Conservation (phyloP, 1,140 invertebrate genomes). For the Apis florea region DNA sequence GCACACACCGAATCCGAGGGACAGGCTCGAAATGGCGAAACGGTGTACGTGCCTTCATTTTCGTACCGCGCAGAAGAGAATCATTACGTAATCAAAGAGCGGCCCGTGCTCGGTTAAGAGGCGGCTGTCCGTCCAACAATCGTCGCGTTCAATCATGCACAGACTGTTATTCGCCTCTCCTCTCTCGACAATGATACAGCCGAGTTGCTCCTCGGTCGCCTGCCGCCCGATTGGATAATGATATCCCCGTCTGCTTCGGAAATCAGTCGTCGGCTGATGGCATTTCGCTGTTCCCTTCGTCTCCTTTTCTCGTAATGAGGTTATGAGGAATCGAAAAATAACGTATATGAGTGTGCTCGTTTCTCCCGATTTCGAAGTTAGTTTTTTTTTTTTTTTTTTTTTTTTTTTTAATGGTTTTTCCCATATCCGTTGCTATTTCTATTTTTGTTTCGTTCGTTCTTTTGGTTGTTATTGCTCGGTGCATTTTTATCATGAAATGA, state of each 20-base stretch:
- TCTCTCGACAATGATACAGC: constrained; percentile 56
- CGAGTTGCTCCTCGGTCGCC: constrained; percentile 7
- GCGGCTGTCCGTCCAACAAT: constrained; percentile 32
- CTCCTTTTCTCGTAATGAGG: constrained; percentile 3
- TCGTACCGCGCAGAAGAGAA: constrained; percentile 4
- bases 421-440: too few relatives aligned
- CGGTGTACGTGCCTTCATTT: constrained; percentile 8
- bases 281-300: constrained; percentile 17
- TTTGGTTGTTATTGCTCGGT: too few relatives aligned
- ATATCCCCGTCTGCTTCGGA: constrained; percentile 54
- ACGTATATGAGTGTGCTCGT: too few relatives aligned
- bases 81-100: constrained; percentile 52
- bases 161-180: constrained; percentile 40
- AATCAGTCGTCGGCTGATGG: constrained; percentile 41
- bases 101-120: constrained; percentile 20
- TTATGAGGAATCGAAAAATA: constrained; percentile 2
- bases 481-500: too few relatives aligned
- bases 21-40: constrained; percentile 30
- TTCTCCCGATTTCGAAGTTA: too few relatives aligned
- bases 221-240: constrained; percentile 56
- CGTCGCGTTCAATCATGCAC: constrained; percentile 57
- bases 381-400: too few relatives aligned
- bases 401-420: too few relatives aligned
- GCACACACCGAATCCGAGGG: too few relatives aligned
- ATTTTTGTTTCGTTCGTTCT: too few relatives aligned